phyloP scores from a whole-genome alignment of 2,797 vertebrate genomes.

The Rhynchotus rufescens region DNA sequence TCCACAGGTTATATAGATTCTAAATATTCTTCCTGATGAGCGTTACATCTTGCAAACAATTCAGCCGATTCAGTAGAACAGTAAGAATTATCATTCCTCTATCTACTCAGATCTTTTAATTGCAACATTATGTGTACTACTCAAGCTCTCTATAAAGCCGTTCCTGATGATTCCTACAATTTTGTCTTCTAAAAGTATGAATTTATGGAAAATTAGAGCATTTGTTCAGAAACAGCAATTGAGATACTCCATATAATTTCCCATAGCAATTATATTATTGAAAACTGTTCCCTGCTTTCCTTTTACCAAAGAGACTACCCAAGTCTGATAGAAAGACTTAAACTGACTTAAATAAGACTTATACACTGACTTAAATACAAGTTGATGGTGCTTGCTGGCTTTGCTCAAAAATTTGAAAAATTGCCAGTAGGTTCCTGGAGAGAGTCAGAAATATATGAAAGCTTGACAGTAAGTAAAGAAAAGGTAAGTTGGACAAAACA shows the following conservation, averaged over 20 bases:
- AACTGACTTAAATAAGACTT: background rate
- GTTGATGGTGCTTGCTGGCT: background rate
- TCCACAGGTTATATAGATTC: background rate
- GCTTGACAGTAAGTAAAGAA: no score
- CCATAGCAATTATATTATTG: background rate
- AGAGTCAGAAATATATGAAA: no score
- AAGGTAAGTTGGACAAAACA: no score
- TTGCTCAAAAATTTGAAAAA: background rate
- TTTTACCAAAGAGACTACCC: background rate
- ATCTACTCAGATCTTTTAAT: background rate
- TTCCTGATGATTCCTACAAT: background rate
- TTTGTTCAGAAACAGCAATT: background rate
- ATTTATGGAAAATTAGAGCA: background rate
- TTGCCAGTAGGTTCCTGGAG: background rate
- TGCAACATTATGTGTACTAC: background rate
- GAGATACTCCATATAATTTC: background rate
- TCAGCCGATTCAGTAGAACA: conserved; percentile 7
- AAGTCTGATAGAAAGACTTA: background rate
- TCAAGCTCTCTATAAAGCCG: background rate
- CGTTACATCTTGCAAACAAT: conserved; percentile 16
- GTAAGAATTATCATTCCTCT: background rate
- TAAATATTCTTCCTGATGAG: background rate
- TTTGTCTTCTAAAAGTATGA: background rate
- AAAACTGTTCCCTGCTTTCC: background rate
- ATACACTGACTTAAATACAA: background rate